A percentile compares a stretch with the other conserved stretches of the same genome.
phyloP scores from a whole-genome alignment of 1,140 invertebrate genomes.

The Ips typographus region DNA sequence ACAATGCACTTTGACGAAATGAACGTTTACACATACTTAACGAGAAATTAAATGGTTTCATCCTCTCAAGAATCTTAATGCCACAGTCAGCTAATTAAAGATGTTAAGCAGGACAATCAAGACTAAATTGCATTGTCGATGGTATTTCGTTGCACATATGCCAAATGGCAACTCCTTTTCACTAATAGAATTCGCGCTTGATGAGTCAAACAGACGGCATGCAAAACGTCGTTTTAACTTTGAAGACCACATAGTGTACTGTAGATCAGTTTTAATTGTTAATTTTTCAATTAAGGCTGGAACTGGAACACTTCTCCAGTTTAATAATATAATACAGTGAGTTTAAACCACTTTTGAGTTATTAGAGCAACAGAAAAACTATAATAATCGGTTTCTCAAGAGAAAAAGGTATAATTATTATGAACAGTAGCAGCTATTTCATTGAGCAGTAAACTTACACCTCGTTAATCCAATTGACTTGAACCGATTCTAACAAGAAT shows the following conservation, averaged over 20 bases:
- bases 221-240: no score
- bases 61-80: slow-evolving; percentile 3
- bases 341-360: not conserved
- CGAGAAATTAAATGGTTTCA: slow-evolving; percentile 1
- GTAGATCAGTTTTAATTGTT: no score
- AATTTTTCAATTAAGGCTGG: no score
- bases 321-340: no score
- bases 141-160: slow-evolving; percentile 1
- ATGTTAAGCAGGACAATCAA: slow-evolving; percentile 2
- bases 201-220: not conserved
- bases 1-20: not conserved
- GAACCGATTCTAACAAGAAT: no score
- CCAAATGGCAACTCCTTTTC: not conserved
- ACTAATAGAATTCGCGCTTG: slow-evolving; percentile 1
- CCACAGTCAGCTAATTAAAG: not conserved
- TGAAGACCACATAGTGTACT: no score
- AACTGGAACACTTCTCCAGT: no score
- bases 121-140: slow-evolving; percentile 5
- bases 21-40: not conserved
- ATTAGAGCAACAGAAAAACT: not conserved
- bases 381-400: not conserved
- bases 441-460: no score
- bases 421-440: no score
- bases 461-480: no score
- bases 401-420: not conserved